phyloP scores from a whole-genome alignment of 2,888 invertebrate genomes.

The Lobophora halterata region DNA sequence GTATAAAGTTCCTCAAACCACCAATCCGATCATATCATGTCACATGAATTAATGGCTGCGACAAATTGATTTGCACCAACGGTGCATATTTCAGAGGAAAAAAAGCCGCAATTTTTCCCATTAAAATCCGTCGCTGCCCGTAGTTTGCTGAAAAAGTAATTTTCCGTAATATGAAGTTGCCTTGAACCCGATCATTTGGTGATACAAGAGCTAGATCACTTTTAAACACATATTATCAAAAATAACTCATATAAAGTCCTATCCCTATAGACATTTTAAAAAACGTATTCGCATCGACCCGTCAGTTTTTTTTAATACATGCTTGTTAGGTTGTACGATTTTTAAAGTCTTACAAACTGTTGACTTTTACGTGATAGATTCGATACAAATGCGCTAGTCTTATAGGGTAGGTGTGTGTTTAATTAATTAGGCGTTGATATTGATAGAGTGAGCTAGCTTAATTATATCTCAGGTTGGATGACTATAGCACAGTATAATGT shows the following conservation, averaged over 20 bases:
- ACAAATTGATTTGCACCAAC: conserved; percentile 23
- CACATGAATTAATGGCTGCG: conserved; percentile 14
- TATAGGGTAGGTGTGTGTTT: too few relatives aligned
- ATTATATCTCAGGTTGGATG: too few relatives aligned
- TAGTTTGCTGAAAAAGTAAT: conserved; percentile 49
- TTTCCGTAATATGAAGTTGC: conserved; percentile 45
- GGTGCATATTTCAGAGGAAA: conserved; percentile 23
- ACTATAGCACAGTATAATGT: too few relatives aligned
- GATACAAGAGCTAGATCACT: conserved; percentile 5
- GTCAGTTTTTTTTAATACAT: too few relatives aligned
- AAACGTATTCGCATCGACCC: too few relatives aligned
- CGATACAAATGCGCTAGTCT: too few relatives aligned
- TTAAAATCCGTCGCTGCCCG: conserved; percentile 35
- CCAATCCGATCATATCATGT: conserved; percentile 10
- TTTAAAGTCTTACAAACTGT: too few relatives aligned
- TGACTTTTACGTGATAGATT: too few relatives aligned
- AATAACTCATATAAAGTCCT: background rate
- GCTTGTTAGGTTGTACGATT: too few relatives aligned
- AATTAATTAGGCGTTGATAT: too few relatives aligned
- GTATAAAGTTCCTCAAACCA: background rate
- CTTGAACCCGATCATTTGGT: conserved; percentile 1
- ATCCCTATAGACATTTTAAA: too few relatives aligned
- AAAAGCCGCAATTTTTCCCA: conserved; percentile 36
- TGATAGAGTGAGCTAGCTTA: too few relatives aligned
- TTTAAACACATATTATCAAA: background rate